phyloP scores from a whole-genome alignment of 2,888 invertebrate species.

The Syrista parreyssii region DNA sequence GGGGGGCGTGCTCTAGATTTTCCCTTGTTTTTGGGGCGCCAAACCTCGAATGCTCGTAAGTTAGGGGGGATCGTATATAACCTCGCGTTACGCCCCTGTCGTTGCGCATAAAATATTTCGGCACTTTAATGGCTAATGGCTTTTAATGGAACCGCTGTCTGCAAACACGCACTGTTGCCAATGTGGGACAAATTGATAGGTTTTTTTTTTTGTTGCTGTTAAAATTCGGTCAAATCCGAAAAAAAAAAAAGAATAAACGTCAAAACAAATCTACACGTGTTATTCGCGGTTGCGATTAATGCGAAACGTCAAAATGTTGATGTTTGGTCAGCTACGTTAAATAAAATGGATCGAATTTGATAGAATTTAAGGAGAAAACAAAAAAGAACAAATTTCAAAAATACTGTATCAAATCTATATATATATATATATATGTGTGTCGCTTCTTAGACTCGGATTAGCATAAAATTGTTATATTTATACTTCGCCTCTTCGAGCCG shows the following conservation, averaged over 20 bases:
- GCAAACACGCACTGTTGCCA: background rate
- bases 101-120: constrained; percentile 55
- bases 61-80: constrained; percentile 37
- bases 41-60: constrained; percentile 31
- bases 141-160: constrained; percentile 47
- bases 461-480: background rate
- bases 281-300: background rate
- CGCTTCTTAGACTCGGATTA: background rate
- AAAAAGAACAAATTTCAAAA: background rate
- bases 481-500: background rate
- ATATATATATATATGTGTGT: too few species aligned
- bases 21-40: constrained; percentile 34
- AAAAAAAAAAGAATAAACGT: background rate
- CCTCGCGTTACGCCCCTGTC: constrained; percentile 45
- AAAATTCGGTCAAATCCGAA: background rate
- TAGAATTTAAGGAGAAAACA: too few species aligned
- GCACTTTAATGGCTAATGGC: constrained; percentile 56
- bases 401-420: background rate
- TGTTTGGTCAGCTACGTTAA: too few species aligned
- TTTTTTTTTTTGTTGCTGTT: background rate
- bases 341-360: too few species aligned
- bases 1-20: constrained; percentile 26
- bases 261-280: background rate
- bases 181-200: constrained; percentile 6
- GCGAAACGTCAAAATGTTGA: background rate